Evolutionary conservation across 2,797 vertebrate genomes (phyloP).

Genomic region (Bradypodion pumilum): DNA sequence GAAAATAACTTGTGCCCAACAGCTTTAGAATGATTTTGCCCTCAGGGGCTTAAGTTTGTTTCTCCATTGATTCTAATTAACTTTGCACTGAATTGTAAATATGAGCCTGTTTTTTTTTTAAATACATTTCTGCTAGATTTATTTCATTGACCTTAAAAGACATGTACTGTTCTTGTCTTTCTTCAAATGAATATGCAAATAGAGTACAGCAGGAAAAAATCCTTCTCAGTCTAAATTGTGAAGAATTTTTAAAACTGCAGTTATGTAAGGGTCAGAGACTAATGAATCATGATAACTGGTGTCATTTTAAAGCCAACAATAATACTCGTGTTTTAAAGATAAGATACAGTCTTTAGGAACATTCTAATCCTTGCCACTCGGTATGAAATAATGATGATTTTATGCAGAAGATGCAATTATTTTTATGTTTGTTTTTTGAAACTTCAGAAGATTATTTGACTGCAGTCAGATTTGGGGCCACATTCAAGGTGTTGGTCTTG

Average conservation of each 20-base stretch:
- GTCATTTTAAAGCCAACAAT: slow-evolving; percentile 1
- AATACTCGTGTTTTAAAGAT: background rate
- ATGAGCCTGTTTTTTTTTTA: no score
- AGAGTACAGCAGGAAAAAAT: background rate
- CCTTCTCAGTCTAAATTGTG: slow-evolving; percentile 12
- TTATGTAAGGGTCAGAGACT: slow-evolving; percentile 20
- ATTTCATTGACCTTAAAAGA: slow-evolving; percentile 22
- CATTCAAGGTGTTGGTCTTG: no score
- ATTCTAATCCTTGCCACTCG: background rate
- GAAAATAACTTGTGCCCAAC: background rate
- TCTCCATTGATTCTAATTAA: slow-evolving; percentile 48
- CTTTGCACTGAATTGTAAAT: slow-evolving; percentile 40
- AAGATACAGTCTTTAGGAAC: background rate
- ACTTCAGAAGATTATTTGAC: background rate
- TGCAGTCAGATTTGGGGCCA: no score
- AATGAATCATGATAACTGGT: slow-evolving; percentile 26
- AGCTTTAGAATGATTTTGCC: slow-evolving; percentile 29
- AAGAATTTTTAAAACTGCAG: background rate
- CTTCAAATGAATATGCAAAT: slow-evolving; percentile 21
- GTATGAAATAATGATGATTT: slow-evolving; percentile 8
- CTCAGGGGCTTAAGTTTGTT: slow-evolving; percentile 23
- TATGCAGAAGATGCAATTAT: slow-evolving; percentile 5
- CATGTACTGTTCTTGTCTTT: slow-evolving; percentile 14
- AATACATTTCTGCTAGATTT: slow-evolving; percentile 9
- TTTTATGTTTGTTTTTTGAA: background rate